Base-by-base conservation (phyloP, 2,113 vertebrate species). In the Limanda limanda region DNA sequence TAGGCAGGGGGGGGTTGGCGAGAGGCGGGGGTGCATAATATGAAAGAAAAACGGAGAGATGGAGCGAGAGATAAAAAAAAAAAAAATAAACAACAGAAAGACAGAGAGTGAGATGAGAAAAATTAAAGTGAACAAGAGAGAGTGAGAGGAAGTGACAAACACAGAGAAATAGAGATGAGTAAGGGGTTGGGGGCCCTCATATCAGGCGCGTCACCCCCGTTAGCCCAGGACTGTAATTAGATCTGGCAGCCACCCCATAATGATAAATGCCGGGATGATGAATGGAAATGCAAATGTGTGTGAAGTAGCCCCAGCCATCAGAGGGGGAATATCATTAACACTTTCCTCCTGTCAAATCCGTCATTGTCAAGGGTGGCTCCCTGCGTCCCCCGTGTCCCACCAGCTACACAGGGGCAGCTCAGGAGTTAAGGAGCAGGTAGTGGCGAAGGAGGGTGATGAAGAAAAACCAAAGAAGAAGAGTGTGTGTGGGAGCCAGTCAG, bases 141-240 rank as follows among this genome's bases (percentile, higher is more conserved):
- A 87, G 83, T 71, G 64, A 83, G 81, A 78, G 83, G 79, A 85
- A 88, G 74, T 81, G 89, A 88, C 79, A 88, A 79, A 89, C 76
- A 80, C 45, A 40, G 74, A 70, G 78, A 88, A 88, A 90, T 51
- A 89, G 73, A 91, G 84, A 88, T 74, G 82, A 86, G 92, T 89
- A 92, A 95, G 92, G 91, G 95, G 85, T 94, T 94, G 91, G 71
- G 73, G 94, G 83, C 94, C 95, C 93, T 94, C 92, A 89, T 94
- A 95, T 95, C 95, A 95, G 86, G 68, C 70, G 68, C 48, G 71
- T 91, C 88, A 87, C 83, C 94, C 95, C 95, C 92, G 94, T 97
- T 98, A 96, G 95, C 94, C 90, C 85, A 89, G 93, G 94, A 96
- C 96, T 97, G 97, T 98, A 99, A 98, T 98, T 97, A 99, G 96